These are phyloP conservation scores for Drosophila neonasuta DNA, from an alignment of 2,888 invertebrate genomes.

Conservation along the genomic window DNA sequence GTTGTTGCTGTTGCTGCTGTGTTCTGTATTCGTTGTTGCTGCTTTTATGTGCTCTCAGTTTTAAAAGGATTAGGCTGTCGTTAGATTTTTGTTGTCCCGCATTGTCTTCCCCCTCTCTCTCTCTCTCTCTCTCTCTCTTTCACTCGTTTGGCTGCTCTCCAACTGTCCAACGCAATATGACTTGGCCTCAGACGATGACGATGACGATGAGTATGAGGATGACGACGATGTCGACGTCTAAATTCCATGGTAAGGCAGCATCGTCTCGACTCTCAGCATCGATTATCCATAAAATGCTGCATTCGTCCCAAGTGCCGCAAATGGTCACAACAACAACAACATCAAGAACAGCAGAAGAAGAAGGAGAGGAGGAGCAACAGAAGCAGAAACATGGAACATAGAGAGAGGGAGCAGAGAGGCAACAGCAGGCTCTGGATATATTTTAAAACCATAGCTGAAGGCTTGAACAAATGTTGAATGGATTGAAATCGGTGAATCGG, in stretches of 20 bases:
- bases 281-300: constrained; percentile 64
- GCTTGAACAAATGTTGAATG: constrained; percentile 11
- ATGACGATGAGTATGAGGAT: not conserved
- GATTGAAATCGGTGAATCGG: not conserved
- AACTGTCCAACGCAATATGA: constrained; percentile 39
- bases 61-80: constrained; percentile 76
- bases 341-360: not conserved
- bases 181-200: constrained; percentile 21
- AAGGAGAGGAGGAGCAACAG: not conserved
- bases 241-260: constrained; percentile 26
- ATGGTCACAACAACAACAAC: constrained; percentile 23
- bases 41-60: constrained; percentile 76
- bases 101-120: not conserved
- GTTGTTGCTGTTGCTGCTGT: constrained; percentile 24
- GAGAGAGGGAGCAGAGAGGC: not conserved
- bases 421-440: constrained; percentile 4
- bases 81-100: constrained; percentile 54
- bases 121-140: not conserved
- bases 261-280: constrained; percentile 56
- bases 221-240: constrained; percentile 12
- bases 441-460: constrained; percentile 19
- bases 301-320: constrained; percentile 45
- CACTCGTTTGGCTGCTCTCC: constrained; percentile 14
- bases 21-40: constrained; percentile 36
- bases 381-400: too few relatives aligned